A percentile compares a stretch with the other conserved stretches of the same genome.
Evolutionary conservation across 2,797 vertebrate species (phyloP).

Genomic region (Rhynchotus rufescens): DNA sequence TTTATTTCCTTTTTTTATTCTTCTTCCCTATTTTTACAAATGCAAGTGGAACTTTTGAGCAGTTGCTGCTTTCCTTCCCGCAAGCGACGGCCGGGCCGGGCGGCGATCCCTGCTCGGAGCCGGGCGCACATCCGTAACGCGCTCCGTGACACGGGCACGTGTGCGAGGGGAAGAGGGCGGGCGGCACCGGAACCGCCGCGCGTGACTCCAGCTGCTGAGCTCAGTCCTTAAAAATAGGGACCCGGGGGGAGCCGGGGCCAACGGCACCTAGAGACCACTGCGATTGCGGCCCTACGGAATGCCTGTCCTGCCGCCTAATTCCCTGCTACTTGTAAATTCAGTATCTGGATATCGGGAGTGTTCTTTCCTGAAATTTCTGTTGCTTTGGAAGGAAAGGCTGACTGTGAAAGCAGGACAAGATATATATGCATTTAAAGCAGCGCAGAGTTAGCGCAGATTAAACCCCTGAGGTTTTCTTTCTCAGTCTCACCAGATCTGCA

Average conservation of each 20-base stretch:
- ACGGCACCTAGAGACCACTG: not conserved
- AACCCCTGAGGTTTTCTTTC: not conserved
- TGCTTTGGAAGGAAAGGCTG: not conserved
- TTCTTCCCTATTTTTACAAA: not conserved
- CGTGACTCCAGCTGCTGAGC: not conserved
- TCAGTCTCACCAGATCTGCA: not conserved
- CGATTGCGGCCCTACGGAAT: accelerated
- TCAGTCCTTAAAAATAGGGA: not conserved
- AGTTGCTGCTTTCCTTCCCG: slow-evolving; percentile 37
- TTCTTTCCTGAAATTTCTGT: not conserved
- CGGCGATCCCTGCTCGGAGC: not conserved
- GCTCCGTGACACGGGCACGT: accelerated
- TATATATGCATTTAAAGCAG: accelerated
- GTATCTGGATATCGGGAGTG: accelerated
- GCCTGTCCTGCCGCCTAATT: not conserved
- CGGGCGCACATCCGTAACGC: not conserved
- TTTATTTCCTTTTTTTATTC: not conserved
- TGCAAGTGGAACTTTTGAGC: slow-evolving; percentile 57
- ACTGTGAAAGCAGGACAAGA: not conserved
- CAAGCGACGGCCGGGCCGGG: too few species aligned
- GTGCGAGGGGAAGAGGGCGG: not conserved
- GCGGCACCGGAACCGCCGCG: not conserved
- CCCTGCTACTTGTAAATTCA: not conserved
- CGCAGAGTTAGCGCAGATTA: not conserved
- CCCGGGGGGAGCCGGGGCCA: accelerated